These are phyloP conservation scores for Sciurus carolinensis DNA, from an alignment of 2,797 vertebrate species.

Conservation along the genomic window DNA sequence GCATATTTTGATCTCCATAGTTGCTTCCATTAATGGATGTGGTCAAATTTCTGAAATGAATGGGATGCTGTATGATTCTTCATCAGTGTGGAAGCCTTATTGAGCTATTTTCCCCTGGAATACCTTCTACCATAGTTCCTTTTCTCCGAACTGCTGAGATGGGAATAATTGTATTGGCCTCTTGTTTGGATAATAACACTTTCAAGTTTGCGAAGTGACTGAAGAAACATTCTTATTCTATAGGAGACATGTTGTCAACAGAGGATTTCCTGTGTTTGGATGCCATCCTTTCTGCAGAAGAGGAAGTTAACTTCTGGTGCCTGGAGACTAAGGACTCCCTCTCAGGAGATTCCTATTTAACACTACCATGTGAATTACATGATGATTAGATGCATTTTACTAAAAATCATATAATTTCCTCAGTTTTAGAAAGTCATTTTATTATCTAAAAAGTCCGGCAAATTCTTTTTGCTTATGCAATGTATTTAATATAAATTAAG, in stretches of 20 bases:
- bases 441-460: background rate
- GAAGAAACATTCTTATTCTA: background rate
- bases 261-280: background rate
- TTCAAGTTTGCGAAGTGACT: background rate
- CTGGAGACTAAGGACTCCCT: background rate
- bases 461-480: background rate
- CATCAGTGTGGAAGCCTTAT: rapidly evolving
- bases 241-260: rapidly evolving
- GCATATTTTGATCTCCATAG: background rate
- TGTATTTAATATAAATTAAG: background rate
- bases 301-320: too few species aligned
- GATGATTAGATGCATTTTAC: background rate
- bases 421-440: background rate
- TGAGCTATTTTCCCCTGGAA: background rate
- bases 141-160: background rate
- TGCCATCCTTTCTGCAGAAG: background rate
- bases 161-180: background rate
- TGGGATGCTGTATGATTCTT: too few species aligned
- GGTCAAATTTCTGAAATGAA: background rate
- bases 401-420: background rate
- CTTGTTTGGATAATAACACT: background rate
- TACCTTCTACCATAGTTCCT: background rate
- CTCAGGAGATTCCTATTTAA: rapidly evolving
- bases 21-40: background rate
- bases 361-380: background rate